These are phyloP conservation scores for Lithodes maja DNA, from an alignment of 2,888 invertebrate species.

Conservation along the genomic window DNA sequence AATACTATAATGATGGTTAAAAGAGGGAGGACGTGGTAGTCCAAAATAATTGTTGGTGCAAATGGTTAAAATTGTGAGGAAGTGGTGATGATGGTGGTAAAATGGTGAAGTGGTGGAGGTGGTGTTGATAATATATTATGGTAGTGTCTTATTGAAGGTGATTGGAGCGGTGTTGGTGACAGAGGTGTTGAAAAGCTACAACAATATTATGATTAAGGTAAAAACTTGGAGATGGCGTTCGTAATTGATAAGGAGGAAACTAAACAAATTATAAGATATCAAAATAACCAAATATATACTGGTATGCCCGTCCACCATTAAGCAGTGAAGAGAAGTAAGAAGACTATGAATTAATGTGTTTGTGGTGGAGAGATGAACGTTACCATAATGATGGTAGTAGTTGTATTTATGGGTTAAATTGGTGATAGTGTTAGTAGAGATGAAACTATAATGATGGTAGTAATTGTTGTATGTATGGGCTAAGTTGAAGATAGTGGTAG, in stretches of 20 bases:
- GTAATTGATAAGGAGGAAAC: too few species aligned
- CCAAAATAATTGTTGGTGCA: not conserved
- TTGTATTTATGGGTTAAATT: not conserved
- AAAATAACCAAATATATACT: not conserved
- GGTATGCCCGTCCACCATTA: not conserved
- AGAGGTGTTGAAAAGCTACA: too few species aligned
- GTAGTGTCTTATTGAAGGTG: too few species aligned
- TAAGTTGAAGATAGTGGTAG: not conserved
- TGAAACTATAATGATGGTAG: not conserved
- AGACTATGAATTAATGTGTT: not conserved
- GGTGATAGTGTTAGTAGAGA: slow-evolving; percentile 16
- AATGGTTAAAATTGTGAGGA: not conserved
- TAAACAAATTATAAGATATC: not conserved
- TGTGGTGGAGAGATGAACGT: not conserved
- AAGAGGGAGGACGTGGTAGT: not conserved
- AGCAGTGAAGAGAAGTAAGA: not conserved
- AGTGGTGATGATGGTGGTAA: not conserved
- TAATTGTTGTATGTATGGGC: not conserved
- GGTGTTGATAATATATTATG: not conserved
- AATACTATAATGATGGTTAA: not conserved
- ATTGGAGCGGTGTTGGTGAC: too few species aligned
- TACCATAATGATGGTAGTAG: not conserved
- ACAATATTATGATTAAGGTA: not conserved
- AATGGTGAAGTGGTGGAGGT: not conserved
- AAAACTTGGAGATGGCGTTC: too few species aligned